phyloP scores from a whole-genome alignment of 1,140 invertebrate species.

The Eriocheir sinensis region DNA sequence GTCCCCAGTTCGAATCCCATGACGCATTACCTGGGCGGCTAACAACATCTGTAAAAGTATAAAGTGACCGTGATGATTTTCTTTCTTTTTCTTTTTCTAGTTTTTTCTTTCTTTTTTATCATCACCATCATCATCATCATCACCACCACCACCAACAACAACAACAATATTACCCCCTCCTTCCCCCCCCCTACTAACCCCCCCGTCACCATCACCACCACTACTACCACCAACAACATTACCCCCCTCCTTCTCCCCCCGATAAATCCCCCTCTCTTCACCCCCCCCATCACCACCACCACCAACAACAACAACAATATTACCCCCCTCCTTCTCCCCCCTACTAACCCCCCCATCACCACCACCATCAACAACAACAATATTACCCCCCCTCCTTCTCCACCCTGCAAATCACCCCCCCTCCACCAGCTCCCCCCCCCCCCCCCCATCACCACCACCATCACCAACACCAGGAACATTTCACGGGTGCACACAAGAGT shows the following conservation, averaged over 20 bases:
- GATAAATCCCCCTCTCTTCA: neutral
- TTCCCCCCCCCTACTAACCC: neutral
- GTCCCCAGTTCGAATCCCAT: no score
- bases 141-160: neutral
- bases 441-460: neutral
- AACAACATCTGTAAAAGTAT: no score
- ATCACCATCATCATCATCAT: neutral
- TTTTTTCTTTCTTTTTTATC: neutral
- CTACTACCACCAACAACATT: no score
- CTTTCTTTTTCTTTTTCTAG: neutral
- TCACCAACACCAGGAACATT: neutral
- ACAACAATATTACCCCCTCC: neutral
- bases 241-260: neutral
- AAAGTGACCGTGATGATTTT: no score
- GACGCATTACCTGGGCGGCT: no score
- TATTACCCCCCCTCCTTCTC: neutral
- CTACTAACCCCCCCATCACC: neutral
- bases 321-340: neutral
- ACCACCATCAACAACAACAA: neutral
- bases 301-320: neutral
- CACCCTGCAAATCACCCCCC: neutral
- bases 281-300: neutral
- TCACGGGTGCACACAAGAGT: no score
- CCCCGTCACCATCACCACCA: neutral
- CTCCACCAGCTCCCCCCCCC: neutral